Percentiles rank a stretch among this genome's conserved stretches.
These are phyloP conservation scores for Sorex fumeus DNA, from an alignment of 2,113 vertebrate species.

Conservation along the genomic window DNA sequence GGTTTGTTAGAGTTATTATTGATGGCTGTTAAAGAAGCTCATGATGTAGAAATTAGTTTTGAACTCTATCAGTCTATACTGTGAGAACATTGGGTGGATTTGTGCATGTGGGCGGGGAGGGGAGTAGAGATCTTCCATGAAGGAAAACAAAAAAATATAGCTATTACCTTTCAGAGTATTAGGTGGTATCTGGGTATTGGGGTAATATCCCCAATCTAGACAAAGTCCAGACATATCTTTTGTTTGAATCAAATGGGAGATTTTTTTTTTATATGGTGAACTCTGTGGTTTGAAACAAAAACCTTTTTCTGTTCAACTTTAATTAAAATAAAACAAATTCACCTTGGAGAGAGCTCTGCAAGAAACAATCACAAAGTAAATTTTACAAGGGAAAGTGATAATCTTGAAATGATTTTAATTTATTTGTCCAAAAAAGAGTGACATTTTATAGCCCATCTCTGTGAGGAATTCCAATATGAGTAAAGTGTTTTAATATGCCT, in stretches of 20 bases:
- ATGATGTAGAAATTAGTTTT: neutral
- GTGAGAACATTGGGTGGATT: conserved; percentile 37
- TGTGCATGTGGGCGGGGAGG: neutral
- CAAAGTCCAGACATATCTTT: conserved; percentile 41
- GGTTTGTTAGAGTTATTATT: conserved; percentile 2
- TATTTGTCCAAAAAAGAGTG: conserved; percentile 46
- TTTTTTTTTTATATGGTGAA: conserved; percentile 25
- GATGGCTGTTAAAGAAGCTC: neutral
- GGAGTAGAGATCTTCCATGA: neutral
- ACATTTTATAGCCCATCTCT: conserved; percentile 56
- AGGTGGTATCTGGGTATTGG: neutral
- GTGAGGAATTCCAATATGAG: conserved; percentile 49
- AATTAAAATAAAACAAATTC: conserved; percentile 68
- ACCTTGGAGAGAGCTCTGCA: neutral
- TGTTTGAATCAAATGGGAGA: neutral
- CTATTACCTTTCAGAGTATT: conserved; percentile 16
- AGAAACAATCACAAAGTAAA: conserved; percentile 51
- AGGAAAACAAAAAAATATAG: conserved; percentile 34
- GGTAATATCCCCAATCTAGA: conserved; percentile 8
- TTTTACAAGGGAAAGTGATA: neutral
- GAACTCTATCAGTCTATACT: neutral
- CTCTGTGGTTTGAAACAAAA: conserved; percentile 50
- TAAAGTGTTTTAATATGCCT: conserved; percentile 75
- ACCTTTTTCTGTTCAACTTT: conserved; percentile 32
- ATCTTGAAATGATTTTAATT: neutral